Base-by-base conservation (phyloP, 2,113 vertebrate species). In the Pelobates fuscus region DNA sequence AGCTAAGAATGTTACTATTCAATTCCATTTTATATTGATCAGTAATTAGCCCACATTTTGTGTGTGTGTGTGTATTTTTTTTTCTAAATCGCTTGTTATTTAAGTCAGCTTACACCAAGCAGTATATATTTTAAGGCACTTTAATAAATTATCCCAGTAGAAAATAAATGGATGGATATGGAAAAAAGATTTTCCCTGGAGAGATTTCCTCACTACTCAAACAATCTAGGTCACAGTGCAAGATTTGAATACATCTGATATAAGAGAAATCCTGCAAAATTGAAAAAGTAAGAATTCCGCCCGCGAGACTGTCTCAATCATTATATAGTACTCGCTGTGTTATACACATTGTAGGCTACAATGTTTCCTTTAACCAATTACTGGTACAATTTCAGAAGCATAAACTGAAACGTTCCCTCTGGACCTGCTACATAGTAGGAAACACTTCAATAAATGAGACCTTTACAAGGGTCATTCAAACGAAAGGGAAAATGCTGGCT, bases 391-490 rank as follows among this genome's bases (percentile, higher is more conserved):
- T 81, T 59, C 80, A 82, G 69, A 46, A 87, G 80, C 68, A 83
- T 82, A 87, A 82, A 79, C 78, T 77, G 80, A 84, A 82, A 80
- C 77, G 84, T 82, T 86, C 85, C 83, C 84, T 49, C 63, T 81
- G 82, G 89, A 89, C 65, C 80, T 81, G 79, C 65, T 66, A 67
- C 83, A 83, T 77, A 86, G 71, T 46, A 52, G 63, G 59, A 89
- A 80, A 85, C 80, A 82, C 78, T 89, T 86, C 86, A 86, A 82
- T 87, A 86, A 86, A 81, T 84, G 80, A 78, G 81, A 83, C 86
- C 83, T 88, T 78, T 85, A 76, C 80, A 0, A 1, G 81, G 86
- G 84, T 88, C 88, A 86, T 78, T 80, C 78, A 32, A 83, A 84
- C 82, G 10, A 62, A 82, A 86, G 88, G 77, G 82, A 86, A n/a